Evolutionary conservation across 2,888 invertebrate genomes (phyloP).

Genomic region (Syritta pipiens): DNA sequence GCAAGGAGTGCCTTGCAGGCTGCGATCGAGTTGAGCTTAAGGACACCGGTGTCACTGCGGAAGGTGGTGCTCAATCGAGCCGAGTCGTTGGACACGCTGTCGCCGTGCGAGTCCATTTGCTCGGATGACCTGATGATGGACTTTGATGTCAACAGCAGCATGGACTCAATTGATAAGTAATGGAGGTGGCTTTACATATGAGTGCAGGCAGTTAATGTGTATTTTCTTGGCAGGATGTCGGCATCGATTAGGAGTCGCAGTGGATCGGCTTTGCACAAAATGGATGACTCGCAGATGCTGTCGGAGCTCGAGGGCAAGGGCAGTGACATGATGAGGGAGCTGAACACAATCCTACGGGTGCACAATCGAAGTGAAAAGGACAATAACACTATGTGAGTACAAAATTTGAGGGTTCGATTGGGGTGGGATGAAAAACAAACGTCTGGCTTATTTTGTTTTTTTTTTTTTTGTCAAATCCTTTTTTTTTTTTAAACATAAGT

Average conservation of each 20-base stretch:
- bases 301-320: slow-evolving; percentile 80
- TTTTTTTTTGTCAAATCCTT: too few species aligned
- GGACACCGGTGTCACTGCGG: slow-evolving; percentile 77
- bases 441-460: too few species aligned
- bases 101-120: slow-evolving; percentile 90
- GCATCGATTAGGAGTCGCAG: slow-evolving; percentile 77
- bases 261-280: slow-evolving; percentile 80
- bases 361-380: slow-evolving; percentile 77
- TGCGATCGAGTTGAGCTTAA: slow-evolving; percentile 79
- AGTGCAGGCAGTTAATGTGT: not conserved
- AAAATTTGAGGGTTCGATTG: not conserved
- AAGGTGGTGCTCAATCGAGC: slow-evolving; percentile 81
- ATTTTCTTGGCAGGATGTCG: slow-evolving; percentile 71
- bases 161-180: slow-evolving; percentile 79
- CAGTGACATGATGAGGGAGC: slow-evolving; percentile 81
- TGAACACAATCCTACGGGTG: slow-evolving; percentile 80
- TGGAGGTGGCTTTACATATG: not conserved
- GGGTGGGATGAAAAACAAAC: too few species aligned
- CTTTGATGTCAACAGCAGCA: slow-evolving; percentile 82
- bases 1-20: slow-evolving; percentile 76
- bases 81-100: slow-evolving; percentile 89
- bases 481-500: too few species aligned
- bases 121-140: slow-evolving; percentile 94
- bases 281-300: slow-evolving; percentile 80
- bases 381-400: slow-evolving; percentile 73